Conservation (phyloP, 2,888 invertebrate species). For the Nephrotoma guestfalica region DNA sequence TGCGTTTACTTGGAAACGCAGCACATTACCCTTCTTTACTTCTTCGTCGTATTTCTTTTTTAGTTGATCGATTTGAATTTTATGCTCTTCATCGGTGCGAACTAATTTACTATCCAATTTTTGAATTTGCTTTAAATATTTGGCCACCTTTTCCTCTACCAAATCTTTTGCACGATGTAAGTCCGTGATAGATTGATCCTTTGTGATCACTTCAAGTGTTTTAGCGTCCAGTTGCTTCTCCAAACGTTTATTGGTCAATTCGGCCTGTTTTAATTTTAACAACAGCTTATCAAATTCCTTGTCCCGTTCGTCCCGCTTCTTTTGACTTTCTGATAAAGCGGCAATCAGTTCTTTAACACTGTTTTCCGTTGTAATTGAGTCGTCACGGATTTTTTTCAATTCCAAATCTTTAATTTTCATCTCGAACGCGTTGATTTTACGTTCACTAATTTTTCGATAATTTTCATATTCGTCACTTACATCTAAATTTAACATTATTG, state of each 20-base stretch:
- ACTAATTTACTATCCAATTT: neutral
- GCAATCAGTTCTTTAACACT: neutral
- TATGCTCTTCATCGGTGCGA: neutral
- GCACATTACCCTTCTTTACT: neutral
- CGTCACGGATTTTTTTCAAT: neutral
- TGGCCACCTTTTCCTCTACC: neutral
- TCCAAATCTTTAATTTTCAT: neutral
- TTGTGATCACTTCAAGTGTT: neutral
- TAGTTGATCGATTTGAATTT: neutral
- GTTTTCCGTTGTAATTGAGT: neutral
- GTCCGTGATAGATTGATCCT: neutral
- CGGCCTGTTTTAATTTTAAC: neutral
- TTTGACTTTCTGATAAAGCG: neutral
- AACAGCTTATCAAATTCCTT: neutral
- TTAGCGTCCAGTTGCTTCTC: neutral
- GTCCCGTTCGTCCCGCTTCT: neutral
- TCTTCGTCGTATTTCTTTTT: neutral
- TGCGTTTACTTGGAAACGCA: neutral
- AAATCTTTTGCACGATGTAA: neutral
- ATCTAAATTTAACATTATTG: neutral
- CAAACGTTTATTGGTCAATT: neutral
- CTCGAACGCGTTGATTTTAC: neutral
- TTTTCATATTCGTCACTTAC: neutral
- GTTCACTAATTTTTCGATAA: neutral
- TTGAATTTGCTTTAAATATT: neutral